A percentile compares a stretch with the other conserved stretches of the same genome.
Evolutionary conservation across 2,113 vertebrate species (phyloP).

Genomic region (Taxidea taxus): DNA sequence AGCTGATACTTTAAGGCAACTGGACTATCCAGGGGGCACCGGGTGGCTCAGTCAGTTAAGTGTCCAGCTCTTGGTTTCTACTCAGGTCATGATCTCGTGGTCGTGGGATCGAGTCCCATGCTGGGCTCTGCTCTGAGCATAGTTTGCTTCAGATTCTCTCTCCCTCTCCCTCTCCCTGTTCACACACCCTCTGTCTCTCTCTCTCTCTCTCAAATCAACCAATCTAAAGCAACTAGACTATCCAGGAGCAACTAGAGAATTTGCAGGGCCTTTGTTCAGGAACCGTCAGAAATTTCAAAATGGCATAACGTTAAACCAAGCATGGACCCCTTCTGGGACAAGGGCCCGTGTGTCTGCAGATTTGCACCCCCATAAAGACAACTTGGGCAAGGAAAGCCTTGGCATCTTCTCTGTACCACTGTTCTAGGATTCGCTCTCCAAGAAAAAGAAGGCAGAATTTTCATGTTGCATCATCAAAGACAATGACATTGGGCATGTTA

Average conservation of each 20-base stretch:
- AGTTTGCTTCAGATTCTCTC: background rate
- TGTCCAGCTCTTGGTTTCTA: background rate
- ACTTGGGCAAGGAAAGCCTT: no score
- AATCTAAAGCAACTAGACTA: background rate
- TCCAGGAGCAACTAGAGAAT: background rate
- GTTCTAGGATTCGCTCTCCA: background rate
- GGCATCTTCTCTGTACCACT: background rate
- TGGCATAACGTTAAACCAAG: rapidly evolving
- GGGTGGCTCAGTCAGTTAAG: background rate
- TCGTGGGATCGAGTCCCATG: background rate
- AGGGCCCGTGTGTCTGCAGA: rapidly evolving
- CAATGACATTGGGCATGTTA: background rate
- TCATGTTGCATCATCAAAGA: background rate
- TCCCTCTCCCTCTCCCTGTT: background rate
- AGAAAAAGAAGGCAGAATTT: background rate
- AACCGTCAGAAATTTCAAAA: background rate
- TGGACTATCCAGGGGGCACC: background rate
- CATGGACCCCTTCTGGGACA: rapidly evolving
- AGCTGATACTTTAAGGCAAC: background rate
- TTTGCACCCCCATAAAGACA: rapidly evolving
- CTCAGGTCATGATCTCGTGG: background rate
- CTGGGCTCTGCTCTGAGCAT: background rate
- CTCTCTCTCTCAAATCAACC: background rate
- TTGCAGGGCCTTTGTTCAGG: background rate
- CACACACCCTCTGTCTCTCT: no score